Evolutionary conservation across 2,888 invertebrate genomes (phyloP), one percentile per base, ranked within the genome.

Genomic region (Pterostichus niger): DNA sequence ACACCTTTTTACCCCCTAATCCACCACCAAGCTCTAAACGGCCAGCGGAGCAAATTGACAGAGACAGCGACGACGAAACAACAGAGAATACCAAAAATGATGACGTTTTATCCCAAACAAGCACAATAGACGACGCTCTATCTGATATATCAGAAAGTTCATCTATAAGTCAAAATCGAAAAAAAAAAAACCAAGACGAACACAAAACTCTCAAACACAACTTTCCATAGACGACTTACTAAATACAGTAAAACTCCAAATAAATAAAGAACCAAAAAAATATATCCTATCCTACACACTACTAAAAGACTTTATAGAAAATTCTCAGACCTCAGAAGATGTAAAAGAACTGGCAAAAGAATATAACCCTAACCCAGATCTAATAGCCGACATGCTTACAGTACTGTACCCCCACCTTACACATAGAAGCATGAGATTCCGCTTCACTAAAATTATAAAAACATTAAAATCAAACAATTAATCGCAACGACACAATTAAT

Each of bases 221-320:
- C 24, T 24, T 2, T 3, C 3, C 24, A 1, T 17, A 24, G 59
- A 59, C 17, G 59, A 59, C 0, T 2, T 31, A 24, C 7, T 59
- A 59, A 6, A 9, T 1, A 6, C 59, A 59, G 17, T 17, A 17
- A 31, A 59, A 59, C 24, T 17, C 3, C 15, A 17, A 17, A 59
- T 59, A 4, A 6, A 6, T 9, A 59, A 59, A 6, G 17, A 59
- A 2, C 24, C 59, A 15, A 9, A 59, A 6, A 17, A 59, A 1
- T 6, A 17, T 11, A 9, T 17, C n/a, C 0, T 59, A 31, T 59
- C 59, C 7, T 59, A 59, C 31, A 11, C 1, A 0, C 24, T 59
- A 24, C 24, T 59, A 17, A 59, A 59, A 17, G 59, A 59, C 24
- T 59, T 59, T 4, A 24, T 59, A 1, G 59, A 59, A 31, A 59